phyloP scores from a whole-genome alignment of 2,888 invertebrate genomes.

The Lithodes maja region DNA sequence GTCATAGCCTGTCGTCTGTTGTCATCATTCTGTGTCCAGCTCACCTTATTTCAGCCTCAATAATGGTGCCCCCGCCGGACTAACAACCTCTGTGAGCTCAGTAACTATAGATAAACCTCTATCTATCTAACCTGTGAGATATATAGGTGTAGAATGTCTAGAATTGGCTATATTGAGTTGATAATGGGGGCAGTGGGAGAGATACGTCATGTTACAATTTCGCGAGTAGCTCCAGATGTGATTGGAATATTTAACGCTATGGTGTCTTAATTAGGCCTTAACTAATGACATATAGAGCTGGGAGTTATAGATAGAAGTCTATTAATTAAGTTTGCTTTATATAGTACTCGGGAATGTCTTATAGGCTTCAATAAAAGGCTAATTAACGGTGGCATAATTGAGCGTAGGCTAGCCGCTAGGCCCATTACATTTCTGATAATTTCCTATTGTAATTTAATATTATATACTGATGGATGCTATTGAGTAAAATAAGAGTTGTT shows the following conservation, averaged over 20 bases:
- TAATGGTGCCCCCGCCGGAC: constrained; percentile 29
- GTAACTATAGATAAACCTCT: background rate
- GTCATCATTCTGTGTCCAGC: background rate
- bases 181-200: background rate
- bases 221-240: background rate
- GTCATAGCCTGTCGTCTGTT: background rate
- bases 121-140: background rate
- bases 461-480: no score
- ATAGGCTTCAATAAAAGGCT: no score
- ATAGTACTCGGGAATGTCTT: no score
- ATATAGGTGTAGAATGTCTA: background rate
- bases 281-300: no score
- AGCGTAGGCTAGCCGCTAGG: no score
- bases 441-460: no score
- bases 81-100: background rate
- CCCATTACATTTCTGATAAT: no score
- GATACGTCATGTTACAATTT: background rate
- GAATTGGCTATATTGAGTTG: background rate
- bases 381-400: no score
- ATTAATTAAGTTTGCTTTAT: no score
- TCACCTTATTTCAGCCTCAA: background rate
- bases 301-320: no score
- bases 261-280: no score
- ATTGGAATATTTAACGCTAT: background rate
- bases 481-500: no score